Evolutionary conservation across 23 tunicate genomes (phyloP), one percentile per base, ranked within the genome.

Genomic region (Botrylloides violaceus): DNA sequence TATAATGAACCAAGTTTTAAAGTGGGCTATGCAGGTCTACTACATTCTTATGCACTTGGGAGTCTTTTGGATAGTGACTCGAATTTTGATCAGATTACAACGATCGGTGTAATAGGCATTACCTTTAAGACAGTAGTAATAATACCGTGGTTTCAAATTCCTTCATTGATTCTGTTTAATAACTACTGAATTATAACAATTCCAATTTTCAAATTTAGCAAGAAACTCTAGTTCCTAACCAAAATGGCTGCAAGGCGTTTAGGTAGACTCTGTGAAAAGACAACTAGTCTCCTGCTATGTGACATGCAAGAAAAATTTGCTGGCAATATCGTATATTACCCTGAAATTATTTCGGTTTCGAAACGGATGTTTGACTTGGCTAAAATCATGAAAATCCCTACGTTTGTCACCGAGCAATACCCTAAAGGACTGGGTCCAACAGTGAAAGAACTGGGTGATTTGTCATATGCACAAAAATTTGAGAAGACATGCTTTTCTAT

Each of bases 281-380:
- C 81, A 22, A 60, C 96, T 3, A 61, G 84, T 18, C 61, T 88
- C 4, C 72, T 88, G 29, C 76, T 88, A 21, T 88, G 96, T 73
- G 96, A 88, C 77, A 88, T 88, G 96, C 96, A 88, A 73, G 96
- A 88, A 43, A 88, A 88, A 32, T 88, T 88, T 77, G 78, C 86
- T 19, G 79, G 83, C 24, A 88, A 56, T 43, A 88, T 88, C 75
- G 96, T 65, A 31, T 82, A 77, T 61, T 82, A 79, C 78, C 68
- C 84, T 57, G 80, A 88, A 82, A 82, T 88, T 5, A 64, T 79
- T 55, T 72, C 77, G 30, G 75, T 61, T 32, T 62, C 96, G 7
- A 61, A 38, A 57, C 71, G 88, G 77, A 82, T 88, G 96, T 77
- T 66, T 65, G 84, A 82, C 9, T 62, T 88, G 39, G 84, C 84